A percentile compares a stretch with the other conserved stretches of the same genome.
phyloP scores from a whole-genome alignment of 2,113 vertebrate species.

The Gasterosteus aculeatus region DNA sequence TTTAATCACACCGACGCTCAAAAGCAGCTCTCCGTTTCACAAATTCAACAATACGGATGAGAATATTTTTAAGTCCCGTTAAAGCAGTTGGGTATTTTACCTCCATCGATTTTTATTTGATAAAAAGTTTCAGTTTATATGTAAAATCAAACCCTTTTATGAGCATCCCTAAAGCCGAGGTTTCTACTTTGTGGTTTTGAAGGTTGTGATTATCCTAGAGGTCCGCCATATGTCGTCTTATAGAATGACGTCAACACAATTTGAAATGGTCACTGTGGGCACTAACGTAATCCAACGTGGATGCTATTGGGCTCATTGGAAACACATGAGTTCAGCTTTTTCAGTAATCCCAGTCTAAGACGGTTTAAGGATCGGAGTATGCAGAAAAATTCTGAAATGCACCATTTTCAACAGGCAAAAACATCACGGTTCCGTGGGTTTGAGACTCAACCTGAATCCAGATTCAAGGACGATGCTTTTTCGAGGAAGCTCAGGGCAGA shows the following conservation, averaged over 20 bases:
- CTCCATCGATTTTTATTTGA: not conserved
- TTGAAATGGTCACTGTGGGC: not conserved
- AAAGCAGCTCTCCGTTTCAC: constrained; percentile 19
- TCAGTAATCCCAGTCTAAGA: not conserved
- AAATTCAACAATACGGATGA: constrained; percentile 29
- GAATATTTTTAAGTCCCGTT: not conserved
- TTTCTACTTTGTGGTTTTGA: too few relatives aligned
- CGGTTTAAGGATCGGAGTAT: not conserved
- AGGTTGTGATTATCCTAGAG: not conserved
- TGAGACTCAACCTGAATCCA: not conserved
- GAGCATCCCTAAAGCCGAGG: not conserved
- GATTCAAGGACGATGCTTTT: too few relatives aligned
- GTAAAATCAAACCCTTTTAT: not conserved
- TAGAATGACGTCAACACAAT: not conserved
- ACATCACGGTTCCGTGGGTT: not conserved
- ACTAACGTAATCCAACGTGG: not conserved
- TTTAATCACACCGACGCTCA: constrained; percentile 48
- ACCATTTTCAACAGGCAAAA: not conserved
- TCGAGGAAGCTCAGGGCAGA: too few relatives aligned
- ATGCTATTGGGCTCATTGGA: not conserved
- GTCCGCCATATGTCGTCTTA: too few relatives aligned
- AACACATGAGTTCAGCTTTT: not conserved
- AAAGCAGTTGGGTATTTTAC: not conserved
- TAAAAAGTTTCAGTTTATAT: not conserved
- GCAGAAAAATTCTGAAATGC: not conserved